phyloP scores from a whole-genome alignment of 2,888 invertebrate species.

The Tenthredo livida region DNA sequence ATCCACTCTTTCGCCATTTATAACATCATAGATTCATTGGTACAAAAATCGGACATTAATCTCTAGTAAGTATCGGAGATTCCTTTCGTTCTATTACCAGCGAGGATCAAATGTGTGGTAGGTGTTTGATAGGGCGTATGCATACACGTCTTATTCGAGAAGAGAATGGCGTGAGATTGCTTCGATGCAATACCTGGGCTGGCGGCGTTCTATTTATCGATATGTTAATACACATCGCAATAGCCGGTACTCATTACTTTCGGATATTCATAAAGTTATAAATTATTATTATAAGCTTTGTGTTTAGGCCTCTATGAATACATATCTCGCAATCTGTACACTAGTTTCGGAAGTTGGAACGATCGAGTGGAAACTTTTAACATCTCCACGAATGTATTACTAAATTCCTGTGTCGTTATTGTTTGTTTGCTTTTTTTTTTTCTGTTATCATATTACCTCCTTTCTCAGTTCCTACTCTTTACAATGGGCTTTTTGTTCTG shows the following conservation, averaged over 20 bases:
- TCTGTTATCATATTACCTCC: neutral
- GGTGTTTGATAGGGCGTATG: neutral
- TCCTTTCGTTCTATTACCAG: neutral
- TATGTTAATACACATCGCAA: constrained; percentile 18
- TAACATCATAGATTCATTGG: neutral
- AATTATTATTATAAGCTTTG: neutral
- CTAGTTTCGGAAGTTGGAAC: neutral
- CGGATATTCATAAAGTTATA: neutral
- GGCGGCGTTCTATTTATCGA: constrained; percentile 19
- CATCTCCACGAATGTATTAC: neutral
- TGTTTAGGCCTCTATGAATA: neutral
- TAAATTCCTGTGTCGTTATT: neutral
- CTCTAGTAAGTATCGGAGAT: neutral
- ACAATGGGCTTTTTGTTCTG: constrained; percentile 36
- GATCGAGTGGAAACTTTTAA: neutral
- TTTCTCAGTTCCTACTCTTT: constrained; percentile 24
- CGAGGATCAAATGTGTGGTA: neutral
- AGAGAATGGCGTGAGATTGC: constrained; percentile 21
- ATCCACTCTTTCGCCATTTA: neutral
- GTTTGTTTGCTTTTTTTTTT: no score
- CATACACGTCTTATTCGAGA: neutral
- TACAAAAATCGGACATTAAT: neutral
- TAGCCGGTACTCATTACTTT: neutral
- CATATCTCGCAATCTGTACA: neutral
- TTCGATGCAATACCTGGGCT: constrained; percentile 16